Conservation (phyloP, 2,888 invertebrate species). For the Selenia dentaria region DNA sequence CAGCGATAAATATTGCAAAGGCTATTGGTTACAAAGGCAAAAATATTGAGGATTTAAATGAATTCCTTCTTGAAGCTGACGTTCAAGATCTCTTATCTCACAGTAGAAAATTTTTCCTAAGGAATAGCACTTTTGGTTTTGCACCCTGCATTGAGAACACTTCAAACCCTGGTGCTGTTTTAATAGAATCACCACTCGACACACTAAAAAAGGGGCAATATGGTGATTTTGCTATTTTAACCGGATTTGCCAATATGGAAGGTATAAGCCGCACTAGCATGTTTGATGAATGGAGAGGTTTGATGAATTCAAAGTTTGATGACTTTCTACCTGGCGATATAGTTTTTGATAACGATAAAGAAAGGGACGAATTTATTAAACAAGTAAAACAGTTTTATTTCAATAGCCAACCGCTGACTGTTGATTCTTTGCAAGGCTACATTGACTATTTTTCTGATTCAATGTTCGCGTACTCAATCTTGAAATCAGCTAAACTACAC, state of each 20-base stretch:
- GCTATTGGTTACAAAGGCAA: conserved; percentile 66
- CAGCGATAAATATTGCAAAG: conserved; percentile 67
- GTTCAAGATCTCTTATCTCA: conserved; percentile 46
- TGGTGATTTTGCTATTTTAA: conserved; percentile 57
- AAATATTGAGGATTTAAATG: conserved; percentile 61
- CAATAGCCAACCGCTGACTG: conserved; percentile 52
- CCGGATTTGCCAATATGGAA: conserved; percentile 74
- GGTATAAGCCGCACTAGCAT: conserved; percentile 66
- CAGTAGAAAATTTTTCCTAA: conserved; percentile 65
- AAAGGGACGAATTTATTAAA: conserved; percentile 46
- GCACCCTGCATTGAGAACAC: conserved; percentile 70
- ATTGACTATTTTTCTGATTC: conserved; percentile 72
- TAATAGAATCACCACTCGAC: conserved; percentile 69
- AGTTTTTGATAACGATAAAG: conserved; percentile 47
- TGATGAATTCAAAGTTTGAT: conserved; percentile 68
- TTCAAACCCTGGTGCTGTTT: conserved; percentile 53
- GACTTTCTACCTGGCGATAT: conserved; percentile 71
- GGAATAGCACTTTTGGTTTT: conserved; percentile 73
- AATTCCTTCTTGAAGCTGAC: conserved; percentile 64
- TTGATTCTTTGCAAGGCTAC: conserved; percentile 54
- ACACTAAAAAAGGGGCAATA: conserved; percentile 55
- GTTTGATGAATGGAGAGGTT: conserved; percentile 62
- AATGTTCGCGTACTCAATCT: conserved; percentile 70
- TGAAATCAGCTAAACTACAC: conserved; percentile 67
- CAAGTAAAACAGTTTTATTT: conserved; percentile 62